phyloP scores from a whole-genome alignment of 2,113 vertebrate species.

The Channa argus region DNA sequence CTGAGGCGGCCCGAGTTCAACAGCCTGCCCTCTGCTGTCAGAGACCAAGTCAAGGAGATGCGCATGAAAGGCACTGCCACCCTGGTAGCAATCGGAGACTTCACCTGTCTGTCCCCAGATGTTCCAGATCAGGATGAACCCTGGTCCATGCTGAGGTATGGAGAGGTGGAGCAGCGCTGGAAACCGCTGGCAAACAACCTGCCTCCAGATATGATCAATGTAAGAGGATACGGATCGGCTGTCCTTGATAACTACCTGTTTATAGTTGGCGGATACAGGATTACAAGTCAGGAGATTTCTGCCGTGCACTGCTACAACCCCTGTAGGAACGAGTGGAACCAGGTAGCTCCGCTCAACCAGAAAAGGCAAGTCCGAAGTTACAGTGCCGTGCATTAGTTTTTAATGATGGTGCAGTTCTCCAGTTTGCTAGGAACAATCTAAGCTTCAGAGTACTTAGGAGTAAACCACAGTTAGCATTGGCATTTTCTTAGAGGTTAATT shows the following conservation, averaged over 20 bases:
- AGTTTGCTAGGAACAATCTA: too few relatives aligned
- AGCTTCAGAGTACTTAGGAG: too few relatives aligned
- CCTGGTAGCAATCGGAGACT: slow-evolving; percentile 89
- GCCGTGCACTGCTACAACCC: slow-evolving; percentile 95
- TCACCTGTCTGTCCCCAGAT: slow-evolving; percentile 82
- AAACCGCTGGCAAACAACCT: slow-evolving; percentile 87
- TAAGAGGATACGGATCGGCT: slow-evolving; percentile 90
- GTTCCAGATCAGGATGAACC: slow-evolving; percentile 83
- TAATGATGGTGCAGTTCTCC: too few relatives aligned
- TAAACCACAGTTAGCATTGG: too few relatives aligned
- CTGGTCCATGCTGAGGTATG: slow-evolving; percentile 91
- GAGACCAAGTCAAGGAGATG: slow-evolving; percentile 85
- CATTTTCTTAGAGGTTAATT: too few relatives aligned
- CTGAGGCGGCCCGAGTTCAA: slow-evolving; percentile 85
- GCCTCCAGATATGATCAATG: slow-evolving; percentile 89
- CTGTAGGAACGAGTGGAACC: slow-evolving; percentile 91
- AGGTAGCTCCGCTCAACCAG: slow-evolving; percentile 94
- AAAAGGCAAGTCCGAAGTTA: slow-evolving; percentile 87
- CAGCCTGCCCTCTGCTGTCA: slow-evolving; percentile 76
- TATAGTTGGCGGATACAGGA: slow-evolving; percentile 91
- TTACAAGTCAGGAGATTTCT: slow-evolving; percentile 93
- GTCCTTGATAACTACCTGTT: slow-evolving; percentile 95
- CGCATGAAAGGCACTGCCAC: slow-evolving; percentile 89
- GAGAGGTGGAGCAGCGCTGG: slow-evolving; percentile 89
- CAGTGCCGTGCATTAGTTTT: background rate